These are phyloP conservation scores for Euwallacea fornicatus DNA, from an alignment of 1,140 invertebrate species.

Conservation along the genomic window DNA sequence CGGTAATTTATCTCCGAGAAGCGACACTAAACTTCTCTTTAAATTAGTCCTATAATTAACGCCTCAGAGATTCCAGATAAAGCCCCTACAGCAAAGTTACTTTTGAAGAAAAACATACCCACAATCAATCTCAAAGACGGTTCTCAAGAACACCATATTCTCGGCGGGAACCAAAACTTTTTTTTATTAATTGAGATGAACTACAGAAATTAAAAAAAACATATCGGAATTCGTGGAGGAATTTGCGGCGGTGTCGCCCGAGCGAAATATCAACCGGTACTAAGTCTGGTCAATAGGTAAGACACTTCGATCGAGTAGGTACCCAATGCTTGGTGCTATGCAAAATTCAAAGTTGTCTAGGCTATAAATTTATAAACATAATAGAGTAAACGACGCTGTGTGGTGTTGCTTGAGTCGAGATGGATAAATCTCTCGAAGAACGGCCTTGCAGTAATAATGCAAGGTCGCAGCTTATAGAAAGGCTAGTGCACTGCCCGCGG, in stretches of 20 bases:
- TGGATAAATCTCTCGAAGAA: slow-evolving; percentile 34
- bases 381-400: slow-evolving; percentile 29
- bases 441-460: slow-evolving; percentile 44
- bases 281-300: slow-evolving; percentile 24
- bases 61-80: background rate
- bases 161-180: background rate
- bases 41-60: background rate
- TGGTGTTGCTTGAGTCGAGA: slow-evolving; percentile 7
- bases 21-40: background rate
- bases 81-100: too few relatives aligned
- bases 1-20: background rate
- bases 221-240: too few relatives aligned
- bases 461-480: slow-evolving; percentile 39
- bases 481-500: slow-evolving; percentile 31
- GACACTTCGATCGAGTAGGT: slow-evolving; percentile 9
- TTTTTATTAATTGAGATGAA: background rate
- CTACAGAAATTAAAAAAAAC: too few relatives aligned
- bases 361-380: slow-evolving; percentile 39
- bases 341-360: slow-evolving; percentile 29
- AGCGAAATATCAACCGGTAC: slow-evolving; percentile 30
- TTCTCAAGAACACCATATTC: slow-evolving; percentile 4
- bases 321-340: slow-evolving; percentile 6
- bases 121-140: background rate
- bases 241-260: background rate
- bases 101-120: background rate